Evolutionary conservation across 92 coral and sea anemone species (phyloP), one percentile per base, ranked within the genome.

Genomic region (Phymanthus crucifer): DNA sequence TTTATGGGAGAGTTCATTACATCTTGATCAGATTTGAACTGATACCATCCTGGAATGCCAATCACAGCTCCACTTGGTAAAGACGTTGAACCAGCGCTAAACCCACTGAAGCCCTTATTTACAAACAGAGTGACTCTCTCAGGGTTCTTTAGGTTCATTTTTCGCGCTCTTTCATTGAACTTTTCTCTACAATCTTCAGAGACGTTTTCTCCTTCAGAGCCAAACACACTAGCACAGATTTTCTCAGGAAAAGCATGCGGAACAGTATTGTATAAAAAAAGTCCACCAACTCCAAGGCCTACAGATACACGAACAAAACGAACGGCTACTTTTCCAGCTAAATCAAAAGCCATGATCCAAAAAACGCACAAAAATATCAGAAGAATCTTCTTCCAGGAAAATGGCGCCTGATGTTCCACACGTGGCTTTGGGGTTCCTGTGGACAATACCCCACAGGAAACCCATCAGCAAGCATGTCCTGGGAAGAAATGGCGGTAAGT

Each of bases 231-330:
- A 66, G 84, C 77, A 72, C 97, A 92, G n/a, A 87, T 83, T 27
- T 70, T 84, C 12, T 70, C 77, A 2, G 97, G 97, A 47, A 92
- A 92, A 9, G 82, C 71, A 34, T 92, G 89, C 2, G 91, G 89
- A 19, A 88, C 85, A 11, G 81, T 85, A 71, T 92, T 86, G 84
- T 81, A 90, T 33, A 90, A 64, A 79, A 87, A 82, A 57, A 87
- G 74, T 23, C 97, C 97, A 61, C 97, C 94, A 27, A 86, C 83
- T 32, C 97, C 97, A 68, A 92, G 43, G 27, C 94, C 97, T 6
- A 92, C 97, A 27, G 97, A 92, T 75, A 92, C 18, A 29, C 89
- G 88, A 37, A 92, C 72, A 56, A 92, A 87, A 40, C 94, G 91
- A 66, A 84, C 81, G 4, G 87, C 79, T 74, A 92, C 83, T 64